A percentile compares a stretch with the other conserved stretches of the same genome.
These are phyloP conservation scores for Meandrusa payeni DNA, from an alignment of 2,888 invertebrate genomes.

Conservation along the genomic window DNA sequence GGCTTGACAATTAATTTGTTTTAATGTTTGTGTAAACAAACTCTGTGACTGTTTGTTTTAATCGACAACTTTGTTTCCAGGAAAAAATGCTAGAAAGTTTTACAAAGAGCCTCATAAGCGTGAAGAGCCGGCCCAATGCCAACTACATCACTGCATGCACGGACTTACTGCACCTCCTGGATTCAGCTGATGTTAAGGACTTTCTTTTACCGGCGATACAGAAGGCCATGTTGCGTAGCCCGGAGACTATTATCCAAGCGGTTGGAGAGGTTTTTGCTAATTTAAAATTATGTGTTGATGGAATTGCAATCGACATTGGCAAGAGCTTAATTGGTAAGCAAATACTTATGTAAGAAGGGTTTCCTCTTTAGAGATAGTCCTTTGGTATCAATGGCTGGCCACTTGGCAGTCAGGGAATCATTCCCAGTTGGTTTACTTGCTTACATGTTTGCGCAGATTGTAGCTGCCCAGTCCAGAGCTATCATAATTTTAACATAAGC, in stretches of 20 bases:
- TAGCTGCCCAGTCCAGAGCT: no score
- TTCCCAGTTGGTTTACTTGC: no score
- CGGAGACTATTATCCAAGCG: constrained; percentile 92
- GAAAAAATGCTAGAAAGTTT: constrained; percentile 84
- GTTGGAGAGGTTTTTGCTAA: constrained; percentile 88
- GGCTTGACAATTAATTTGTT: no score
- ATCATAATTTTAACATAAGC: no score
- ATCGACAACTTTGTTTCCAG: no score
- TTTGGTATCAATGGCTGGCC: no score
- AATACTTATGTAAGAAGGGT: no score
- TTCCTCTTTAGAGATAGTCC: no score
- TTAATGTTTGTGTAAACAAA: no score
- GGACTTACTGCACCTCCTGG: constrained; percentile 83
- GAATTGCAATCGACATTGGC: constrained; percentile 88
- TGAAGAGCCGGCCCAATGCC: constrained; percentile 87
- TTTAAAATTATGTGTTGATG: constrained; percentile 88
- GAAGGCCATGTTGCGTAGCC: constrained; percentile 95
- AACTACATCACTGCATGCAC: constrained; percentile 84
- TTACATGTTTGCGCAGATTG: no score
- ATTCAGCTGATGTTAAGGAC: constrained; percentile 85
- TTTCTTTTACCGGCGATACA: constrained; percentile 91
- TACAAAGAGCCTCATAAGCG: constrained; percentile 88
- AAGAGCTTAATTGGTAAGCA: constrained; percentile 88
- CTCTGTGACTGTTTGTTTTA: no score
- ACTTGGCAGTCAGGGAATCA: no score